A percentile compares a stretch with the other conserved stretches of the same genome.
These are phyloP conservation scores for Dendrocincla fuliginosa DNA, from an alignment of 2,797 vertebrate genomes.

Conservation along the genomic window DNA sequence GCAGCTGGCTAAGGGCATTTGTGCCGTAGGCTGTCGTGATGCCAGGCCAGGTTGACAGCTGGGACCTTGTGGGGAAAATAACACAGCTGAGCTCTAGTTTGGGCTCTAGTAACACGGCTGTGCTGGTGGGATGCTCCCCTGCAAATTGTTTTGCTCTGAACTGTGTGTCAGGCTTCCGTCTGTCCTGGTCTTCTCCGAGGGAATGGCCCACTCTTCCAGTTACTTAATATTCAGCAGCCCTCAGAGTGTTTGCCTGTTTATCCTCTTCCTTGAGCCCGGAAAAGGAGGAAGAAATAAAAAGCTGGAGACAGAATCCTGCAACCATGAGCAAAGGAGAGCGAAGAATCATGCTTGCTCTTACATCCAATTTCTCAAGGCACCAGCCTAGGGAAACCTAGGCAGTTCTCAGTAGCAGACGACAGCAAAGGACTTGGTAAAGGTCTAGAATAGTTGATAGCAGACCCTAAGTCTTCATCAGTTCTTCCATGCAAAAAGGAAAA, in stretches of 20 bases:
- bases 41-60: constrained; percentile 63
- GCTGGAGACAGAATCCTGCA: background rate
- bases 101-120: background rate
- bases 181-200: background rate
- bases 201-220: background rate
- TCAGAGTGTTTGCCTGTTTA: background rate
- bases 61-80: background rate
- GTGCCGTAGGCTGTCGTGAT: background rate
- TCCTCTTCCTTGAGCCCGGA: background rate
- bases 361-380: background rate
- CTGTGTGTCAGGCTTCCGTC: background rate
- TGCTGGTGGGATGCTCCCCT: background rate
- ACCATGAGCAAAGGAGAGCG: background rate
- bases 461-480: background rate
- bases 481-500: background rate
- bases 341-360: background rate
- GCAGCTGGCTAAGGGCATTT: constrained; percentile 50
- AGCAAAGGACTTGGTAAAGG: background rate
- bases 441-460: background rate
- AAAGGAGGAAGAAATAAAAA: background rate
- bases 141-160: background rate
- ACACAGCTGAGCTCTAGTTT: background rate
- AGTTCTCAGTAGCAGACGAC: background rate
- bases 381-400: background rate
- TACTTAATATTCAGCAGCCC: fast-evolving